phyloP scores from a whole-genome alignment of 2,888 invertebrate genomes.

The Tachystola acroxantha region DNA sequence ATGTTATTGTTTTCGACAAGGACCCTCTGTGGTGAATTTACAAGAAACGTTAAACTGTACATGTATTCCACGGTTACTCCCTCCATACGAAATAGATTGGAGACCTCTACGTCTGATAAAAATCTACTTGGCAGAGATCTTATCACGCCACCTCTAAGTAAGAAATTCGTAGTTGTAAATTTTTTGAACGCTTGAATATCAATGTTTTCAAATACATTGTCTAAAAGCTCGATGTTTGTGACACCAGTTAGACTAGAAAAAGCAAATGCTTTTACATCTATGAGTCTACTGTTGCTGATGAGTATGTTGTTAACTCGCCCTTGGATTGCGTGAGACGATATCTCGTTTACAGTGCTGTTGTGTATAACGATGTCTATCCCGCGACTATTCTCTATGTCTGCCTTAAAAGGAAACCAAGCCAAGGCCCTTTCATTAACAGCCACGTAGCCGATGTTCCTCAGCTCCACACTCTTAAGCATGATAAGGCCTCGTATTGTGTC shows the following conservation, averaged over 20 bases:
- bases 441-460: slow-evolving; percentile 80
- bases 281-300: slow-evolving; percentile 80
- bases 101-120: slow-evolving; percentile 85
- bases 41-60: slow-evolving; percentile 83
- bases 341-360: slow-evolving; percentile 71
- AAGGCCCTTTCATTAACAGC: slow-evolving; percentile 80
- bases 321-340: slow-evolving; percentile 81
- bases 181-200: slow-evolving; percentile 88
- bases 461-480: slow-evolving; percentile 80
- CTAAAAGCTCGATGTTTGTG: slow-evolving; percentile 80
- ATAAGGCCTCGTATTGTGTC: slow-evolving; percentile 79
- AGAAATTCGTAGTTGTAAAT: slow-evolving; percentile 82
- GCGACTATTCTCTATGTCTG: slow-evolving; percentile 82
- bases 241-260: slow-evolving; percentile 84
- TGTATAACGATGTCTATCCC: slow-evolving; percentile 70
- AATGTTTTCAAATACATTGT: slow-evolving; percentile 79
- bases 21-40: slow-evolving; percentile 80
- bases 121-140: slow-evolving; percentile 82
- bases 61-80: slow-evolving; percentile 81
- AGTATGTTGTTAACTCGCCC: slow-evolving; percentile 84
- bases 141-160: slow-evolving; percentile 80
- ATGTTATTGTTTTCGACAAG: slow-evolving; percentile 79
- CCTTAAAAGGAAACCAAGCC: slow-evolving; percentile 76
- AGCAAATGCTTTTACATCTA: slow-evolving; percentile 82
- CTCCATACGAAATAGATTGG: slow-evolving; percentile 81